These are phyloP conservation scores for Salmo trutta DNA, from an alignment of 2,797 vertebrate species.

Conservation along the genomic window DNA sequence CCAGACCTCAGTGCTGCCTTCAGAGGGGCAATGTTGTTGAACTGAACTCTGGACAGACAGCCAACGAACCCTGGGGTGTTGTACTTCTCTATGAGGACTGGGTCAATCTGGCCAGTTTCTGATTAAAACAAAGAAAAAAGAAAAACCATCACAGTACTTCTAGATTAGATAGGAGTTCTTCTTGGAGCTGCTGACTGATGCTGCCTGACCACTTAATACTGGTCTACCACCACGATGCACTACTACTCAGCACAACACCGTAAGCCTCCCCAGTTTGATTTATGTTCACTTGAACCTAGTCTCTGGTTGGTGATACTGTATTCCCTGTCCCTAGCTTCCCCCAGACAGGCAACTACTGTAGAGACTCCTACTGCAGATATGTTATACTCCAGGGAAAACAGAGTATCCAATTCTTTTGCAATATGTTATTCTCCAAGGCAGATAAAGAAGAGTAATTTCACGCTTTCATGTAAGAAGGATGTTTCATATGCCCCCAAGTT, in stretches of 20 bases:
- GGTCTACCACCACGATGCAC: background rate
- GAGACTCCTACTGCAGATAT: background rate
- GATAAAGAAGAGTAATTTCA: background rate
- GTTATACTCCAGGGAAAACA: background rate
- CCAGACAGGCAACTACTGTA: background rate
- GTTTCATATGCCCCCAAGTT: background rate
- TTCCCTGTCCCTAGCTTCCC: background rate
- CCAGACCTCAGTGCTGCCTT: slow-evolving; percentile 87
- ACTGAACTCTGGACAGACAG: slow-evolving; percentile 91
- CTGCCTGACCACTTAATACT: slow-evolving; percentile 1
- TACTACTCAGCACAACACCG: background rate
- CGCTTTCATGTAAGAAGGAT: background rate
- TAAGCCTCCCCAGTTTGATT: background rate
- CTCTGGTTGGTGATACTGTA: slow-evolving; percentile 1
- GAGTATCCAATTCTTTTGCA: background rate
- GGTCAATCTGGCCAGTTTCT: slow-evolving; percentile 95
- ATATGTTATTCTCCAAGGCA: background rate
- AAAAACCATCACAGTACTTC: background rate
- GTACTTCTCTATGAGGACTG: slow-evolving; percentile 89
- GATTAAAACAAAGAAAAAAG: background rate
- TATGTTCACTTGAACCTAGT: background rate
- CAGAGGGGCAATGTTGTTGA: slow-evolving; percentile 89
- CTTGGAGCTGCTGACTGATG: background rate
- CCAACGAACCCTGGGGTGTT: slow-evolving; percentile 95
- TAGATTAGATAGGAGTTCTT: background rate